These are phyloP conservation scores for Siniperca chuatsi DNA, from an alignment of 2,113 vertebrate species.

Conservation along the genomic window DNA sequence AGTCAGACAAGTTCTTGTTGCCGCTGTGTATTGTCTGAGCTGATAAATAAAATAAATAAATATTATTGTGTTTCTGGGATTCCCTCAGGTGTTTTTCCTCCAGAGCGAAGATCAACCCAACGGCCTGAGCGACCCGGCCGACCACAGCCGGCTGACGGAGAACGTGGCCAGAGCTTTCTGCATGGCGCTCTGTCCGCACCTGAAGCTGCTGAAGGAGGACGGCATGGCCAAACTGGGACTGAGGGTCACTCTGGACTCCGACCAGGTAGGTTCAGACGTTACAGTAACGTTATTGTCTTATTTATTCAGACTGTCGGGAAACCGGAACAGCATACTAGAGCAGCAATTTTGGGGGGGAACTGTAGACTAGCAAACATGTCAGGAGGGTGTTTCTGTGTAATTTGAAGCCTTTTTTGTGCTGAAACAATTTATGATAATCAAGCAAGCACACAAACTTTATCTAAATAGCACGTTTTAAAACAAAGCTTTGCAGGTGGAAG, in stretches of 20 bases:
- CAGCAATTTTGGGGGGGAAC: not conserved
- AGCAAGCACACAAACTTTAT: not conserved
- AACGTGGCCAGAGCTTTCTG: slow-evolving; percentile 97
- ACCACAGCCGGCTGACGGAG: slow-evolving; percentile 96
- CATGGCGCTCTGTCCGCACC: slow-evolving; percentile 93
- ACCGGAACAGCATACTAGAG: too few species aligned
- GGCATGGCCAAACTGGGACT: slow-evolving; percentile 97
- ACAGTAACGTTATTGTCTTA: not conserved
- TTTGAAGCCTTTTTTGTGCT: not conserved
- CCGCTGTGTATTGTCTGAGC: too few species aligned
- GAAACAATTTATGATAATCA: not conserved
- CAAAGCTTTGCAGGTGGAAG: not conserved
- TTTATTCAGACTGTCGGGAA: too few species aligned
- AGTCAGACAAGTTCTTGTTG: too few species aligned
- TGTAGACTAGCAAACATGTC: not conserved
- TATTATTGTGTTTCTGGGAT: not conserved
- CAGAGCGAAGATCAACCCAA: slow-evolving; percentile 94
- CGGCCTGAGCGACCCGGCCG: slow-evolving; percentile 93
- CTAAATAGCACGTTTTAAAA: not conserved
- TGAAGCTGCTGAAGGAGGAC: slow-evolving; percentile 97
- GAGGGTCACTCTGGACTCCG: slow-evolving; percentile 93
- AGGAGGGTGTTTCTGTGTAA: not conserved
- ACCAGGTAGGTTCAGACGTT: slow-evolving; percentile 88
- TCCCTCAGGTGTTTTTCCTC: slow-evolving; percentile 93
- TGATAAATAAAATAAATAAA: not conserved